Percentiles rank a stretch among this genome's conserved stretches.
Conservation (phyloP, 1,140 invertebrate species). For the Drosophila setifemur region DNA sequence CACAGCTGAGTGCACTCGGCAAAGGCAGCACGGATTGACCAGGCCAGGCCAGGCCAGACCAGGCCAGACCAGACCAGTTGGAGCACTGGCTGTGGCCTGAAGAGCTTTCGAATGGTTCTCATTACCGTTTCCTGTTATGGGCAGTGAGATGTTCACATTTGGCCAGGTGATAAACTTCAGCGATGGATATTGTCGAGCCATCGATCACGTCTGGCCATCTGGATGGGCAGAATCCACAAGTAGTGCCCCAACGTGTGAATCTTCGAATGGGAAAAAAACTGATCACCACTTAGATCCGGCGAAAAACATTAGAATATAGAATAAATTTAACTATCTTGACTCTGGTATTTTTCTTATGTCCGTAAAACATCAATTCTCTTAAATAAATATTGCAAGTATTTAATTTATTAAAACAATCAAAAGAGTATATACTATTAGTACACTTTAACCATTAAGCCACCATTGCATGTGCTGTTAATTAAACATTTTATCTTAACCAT, state of each 20-base stretch:
- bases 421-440: too few species aligned
- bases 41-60: conserved; percentile 9
- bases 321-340: background rate
- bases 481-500: background rate
- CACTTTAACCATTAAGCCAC: too few species aligned
- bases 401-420: too few species aligned
- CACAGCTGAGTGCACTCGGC: conserved; percentile 57
- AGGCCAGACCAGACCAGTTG: conserved; percentile 11
- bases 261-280: background rate
- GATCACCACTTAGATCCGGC: background rate
- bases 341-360: too few species aligned
- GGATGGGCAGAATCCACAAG: conserved; percentile 7
- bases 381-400: too few species aligned
- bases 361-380: too few species aligned
- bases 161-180: conserved; percentile 31
- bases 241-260: conserved; percentile 15
- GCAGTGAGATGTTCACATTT: conserved; percentile 36
- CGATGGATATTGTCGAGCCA: conserved; percentile 24
- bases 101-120: conserved; percentile 44
- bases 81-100: background rate
- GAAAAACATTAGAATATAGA: background rate
- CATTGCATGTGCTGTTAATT: too few species aligned
- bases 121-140: conserved; percentile 52
- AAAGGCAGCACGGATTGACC: too few species aligned
- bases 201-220: conserved; percentile 28